Percentiles rank a stretch among this genome's conserved stretches.
Conservation (phyloP, 2,113 vertebrate genomes). For the Phocoena phocoena region DNA sequence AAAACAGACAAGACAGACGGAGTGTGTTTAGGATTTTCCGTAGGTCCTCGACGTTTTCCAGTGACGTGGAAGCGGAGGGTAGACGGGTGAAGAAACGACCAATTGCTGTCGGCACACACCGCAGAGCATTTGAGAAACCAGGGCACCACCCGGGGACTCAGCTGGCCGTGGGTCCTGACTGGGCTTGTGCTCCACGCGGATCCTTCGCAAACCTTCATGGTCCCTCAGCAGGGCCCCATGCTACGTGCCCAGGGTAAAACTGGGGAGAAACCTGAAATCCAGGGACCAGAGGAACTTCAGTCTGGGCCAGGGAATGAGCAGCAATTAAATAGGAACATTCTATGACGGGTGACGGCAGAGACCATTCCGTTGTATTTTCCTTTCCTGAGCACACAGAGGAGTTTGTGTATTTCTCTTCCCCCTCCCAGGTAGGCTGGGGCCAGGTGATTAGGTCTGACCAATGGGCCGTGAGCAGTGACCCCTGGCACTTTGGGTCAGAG, state of each 20-base stretch:
- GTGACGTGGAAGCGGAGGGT: background rate
- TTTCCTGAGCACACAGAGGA: background rate
- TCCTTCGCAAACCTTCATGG: background rate
- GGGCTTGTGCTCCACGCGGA: background rate
- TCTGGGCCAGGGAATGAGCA: rapidly evolving
- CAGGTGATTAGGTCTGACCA: background rate
- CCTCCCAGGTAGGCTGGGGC: no score
- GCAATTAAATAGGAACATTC: background rate
- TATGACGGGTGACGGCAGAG: rapidly evolving
- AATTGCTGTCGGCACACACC: rapidly evolving
- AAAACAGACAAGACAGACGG: background rate
- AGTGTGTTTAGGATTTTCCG: background rate
- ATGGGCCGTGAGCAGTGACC: no score
- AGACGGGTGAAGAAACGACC: background rate
- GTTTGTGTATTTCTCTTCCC: background rate
- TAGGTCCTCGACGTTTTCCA: background rate
- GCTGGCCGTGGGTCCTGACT: rapidly evolving
- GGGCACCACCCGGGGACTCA: rapidly evolving
- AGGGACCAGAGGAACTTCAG: background rate
- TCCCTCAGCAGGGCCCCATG: background rate
- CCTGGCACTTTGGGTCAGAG: background rate
- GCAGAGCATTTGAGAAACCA: rapidly evolving
- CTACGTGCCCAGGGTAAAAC: background rate
- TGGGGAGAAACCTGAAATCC: no score
- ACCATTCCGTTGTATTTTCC: background rate